Evolutionary conservation across 2,113 vertebrate genomes (phyloP).

Genomic region (Dicentrarchus labrax): DNA sequence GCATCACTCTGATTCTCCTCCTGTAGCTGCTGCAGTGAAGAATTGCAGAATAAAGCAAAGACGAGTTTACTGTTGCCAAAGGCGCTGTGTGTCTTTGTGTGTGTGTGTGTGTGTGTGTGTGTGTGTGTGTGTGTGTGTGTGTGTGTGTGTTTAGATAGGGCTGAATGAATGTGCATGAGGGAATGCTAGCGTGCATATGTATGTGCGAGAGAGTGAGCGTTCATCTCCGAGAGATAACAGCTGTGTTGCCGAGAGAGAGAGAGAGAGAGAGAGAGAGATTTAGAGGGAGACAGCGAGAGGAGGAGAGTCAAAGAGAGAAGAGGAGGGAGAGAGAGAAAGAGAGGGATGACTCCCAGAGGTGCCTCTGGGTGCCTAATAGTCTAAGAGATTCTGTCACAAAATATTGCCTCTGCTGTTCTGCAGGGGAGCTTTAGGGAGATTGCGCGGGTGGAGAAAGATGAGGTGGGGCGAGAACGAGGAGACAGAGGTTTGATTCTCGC

Average conservation of each 20-base stretch:
- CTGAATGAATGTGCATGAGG: conserved; percentile 9
- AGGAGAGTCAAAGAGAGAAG: conserved; percentile 14
- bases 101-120: conserved; percentile 21
- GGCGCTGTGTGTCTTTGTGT: conserved; percentile 30
- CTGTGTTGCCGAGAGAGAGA: conserved; percentile 44
- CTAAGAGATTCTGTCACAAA: conserved; percentile 79
- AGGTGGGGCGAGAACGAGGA: conserved; percentile 25
- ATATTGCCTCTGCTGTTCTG: conserved; percentile 65
- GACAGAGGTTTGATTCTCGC: conserved; percentile 38
- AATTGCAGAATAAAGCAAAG: conserved; percentile 65
- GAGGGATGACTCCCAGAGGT: conserved; percentile 62
- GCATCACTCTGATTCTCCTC: conserved; percentile 59
- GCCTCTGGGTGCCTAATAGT: conserved; percentile 77
- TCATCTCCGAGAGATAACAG: conserved; percentile 45
- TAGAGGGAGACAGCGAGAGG: conserved; percentile 28
- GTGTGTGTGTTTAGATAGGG: not conserved
- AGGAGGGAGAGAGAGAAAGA: conserved; percentile 2
- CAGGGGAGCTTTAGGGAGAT: conserved; percentile 71
- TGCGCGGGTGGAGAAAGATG: conserved; percentile 53
- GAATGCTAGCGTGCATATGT: conserved; percentile 15
- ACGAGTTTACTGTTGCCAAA: conserved; percentile 29
- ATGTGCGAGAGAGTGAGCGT: conserved; percentile 18
- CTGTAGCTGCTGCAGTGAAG: conserved; percentile 70
- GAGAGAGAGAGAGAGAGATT: conserved; percentile 21
- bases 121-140: conserved; percentile 21